A percentile compares a stretch with the other conserved stretches of the same genome.
Evolutionary conservation across 1,140 invertebrate species (phyloP).

Genomic region (Drosophila santomea): DNA sequence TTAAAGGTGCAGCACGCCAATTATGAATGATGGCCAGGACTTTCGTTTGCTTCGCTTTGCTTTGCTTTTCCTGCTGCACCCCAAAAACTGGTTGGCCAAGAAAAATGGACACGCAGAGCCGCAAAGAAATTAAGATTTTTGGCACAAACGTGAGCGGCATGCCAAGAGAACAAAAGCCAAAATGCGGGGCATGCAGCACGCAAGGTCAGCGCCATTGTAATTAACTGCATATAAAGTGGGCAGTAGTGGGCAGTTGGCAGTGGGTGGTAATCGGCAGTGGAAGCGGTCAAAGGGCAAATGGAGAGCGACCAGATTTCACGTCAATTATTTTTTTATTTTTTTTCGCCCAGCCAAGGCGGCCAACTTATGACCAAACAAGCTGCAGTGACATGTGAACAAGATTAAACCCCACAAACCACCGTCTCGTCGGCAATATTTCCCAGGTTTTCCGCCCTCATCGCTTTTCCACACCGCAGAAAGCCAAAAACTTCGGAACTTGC

Average conservation of each 20-base stretch:
- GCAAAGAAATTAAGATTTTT: slow-evolving; percentile 80
- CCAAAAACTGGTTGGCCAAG: slow-evolving; percentile 41
- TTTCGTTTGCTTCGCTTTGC: slow-evolving; percentile 24
- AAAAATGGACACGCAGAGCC: slow-evolving; percentile 71
- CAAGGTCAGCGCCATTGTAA: slow-evolving; percentile 72
- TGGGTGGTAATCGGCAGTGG: slow-evolving; percentile 11
- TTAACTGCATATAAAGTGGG: slow-evolving; percentile 68
- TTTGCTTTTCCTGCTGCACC: slow-evolving; percentile 51
- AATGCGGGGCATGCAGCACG: slow-evolving; percentile 64
- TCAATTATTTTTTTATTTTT: slow-evolving; percentile 60
- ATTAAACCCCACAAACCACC: slow-evolving; percentile 26
- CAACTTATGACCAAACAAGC: slow-evolving; percentile 64
- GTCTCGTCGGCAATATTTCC: slow-evolving; percentile 3
- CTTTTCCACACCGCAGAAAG: slow-evolving; percentile 23
- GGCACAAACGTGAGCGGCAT: slow-evolving; percentile 74
- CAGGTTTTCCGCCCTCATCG: slow-evolving; percentile 5
- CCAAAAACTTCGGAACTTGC: slow-evolving; percentile 42
- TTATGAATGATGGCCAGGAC: slow-evolving; percentile 70
- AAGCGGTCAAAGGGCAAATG: neutral
- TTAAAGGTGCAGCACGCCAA: slow-evolving; percentile 73
- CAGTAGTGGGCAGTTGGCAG: neutral
- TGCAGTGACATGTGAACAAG: slow-evolving; percentile 65
- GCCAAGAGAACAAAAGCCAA: slow-evolving; percentile 51
- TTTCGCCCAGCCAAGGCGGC: slow-evolving; percentile 14
- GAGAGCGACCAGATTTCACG: slow-evolving; percentile 57